These are phyloP conservation scores for Catamblyrhynchus diadema DNA, from an alignment of 2,797 vertebrate genomes.

Conservation along the genomic window DNA sequence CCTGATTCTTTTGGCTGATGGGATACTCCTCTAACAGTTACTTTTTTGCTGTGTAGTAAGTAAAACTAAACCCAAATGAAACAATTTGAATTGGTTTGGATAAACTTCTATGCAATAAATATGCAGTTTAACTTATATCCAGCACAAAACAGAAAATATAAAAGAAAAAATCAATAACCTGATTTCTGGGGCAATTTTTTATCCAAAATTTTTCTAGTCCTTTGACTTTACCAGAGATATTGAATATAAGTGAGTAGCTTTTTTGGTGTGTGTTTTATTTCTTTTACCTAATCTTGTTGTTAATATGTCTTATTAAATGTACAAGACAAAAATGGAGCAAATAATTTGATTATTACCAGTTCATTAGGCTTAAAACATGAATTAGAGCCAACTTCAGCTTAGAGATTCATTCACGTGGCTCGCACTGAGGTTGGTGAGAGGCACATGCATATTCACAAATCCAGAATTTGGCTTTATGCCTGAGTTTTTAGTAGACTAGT, in stretches of 20 bases:
- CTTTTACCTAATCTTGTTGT: background rate
- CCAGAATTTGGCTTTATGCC: constrained; percentile 29
- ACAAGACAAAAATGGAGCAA: constrained; percentile 41
- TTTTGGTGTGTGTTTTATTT: background rate
- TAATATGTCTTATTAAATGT: background rate
- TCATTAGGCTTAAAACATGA: constrained; percentile 45
- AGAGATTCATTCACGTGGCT: constrained; percentile 18
- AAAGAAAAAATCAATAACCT: background rate
- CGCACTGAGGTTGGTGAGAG: constrained; percentile 1
- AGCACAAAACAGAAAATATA: background rate
- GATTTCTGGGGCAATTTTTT: background rate
- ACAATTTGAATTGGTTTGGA: background rate
- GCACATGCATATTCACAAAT: constrained; percentile 32
- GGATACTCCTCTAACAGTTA: background rate
- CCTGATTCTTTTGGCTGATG: background rate
- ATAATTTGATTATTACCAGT: constrained; percentile 25
- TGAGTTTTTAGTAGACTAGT: background rate
- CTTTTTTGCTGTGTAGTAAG: background rate
- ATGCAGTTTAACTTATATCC: background rate
- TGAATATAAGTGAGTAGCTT: background rate
- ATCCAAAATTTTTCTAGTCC: background rate
- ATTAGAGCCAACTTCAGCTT: constrained; percentile 13
- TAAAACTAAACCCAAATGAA: background rate
- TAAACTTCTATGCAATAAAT: background rate
- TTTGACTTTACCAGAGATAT: background rate